Conservation (phyloP, 53 echinoderm and acorn worm species). For the Patiria pectinifera region DNA sequence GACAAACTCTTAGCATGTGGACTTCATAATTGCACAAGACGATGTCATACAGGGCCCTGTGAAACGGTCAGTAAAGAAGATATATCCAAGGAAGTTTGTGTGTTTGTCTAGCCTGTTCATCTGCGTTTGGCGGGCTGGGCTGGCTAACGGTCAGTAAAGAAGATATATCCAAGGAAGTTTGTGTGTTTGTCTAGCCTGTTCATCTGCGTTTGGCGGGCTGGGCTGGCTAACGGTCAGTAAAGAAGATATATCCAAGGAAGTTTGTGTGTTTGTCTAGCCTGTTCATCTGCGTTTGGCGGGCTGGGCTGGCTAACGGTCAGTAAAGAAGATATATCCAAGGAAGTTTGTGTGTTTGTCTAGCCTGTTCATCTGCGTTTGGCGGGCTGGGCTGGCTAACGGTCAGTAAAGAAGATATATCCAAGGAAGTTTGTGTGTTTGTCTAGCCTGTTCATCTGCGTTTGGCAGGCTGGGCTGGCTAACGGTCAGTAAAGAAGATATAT, state of each 20-base stretch:
- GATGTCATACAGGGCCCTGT: slow-evolving; percentile 92
- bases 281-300: too few relatives aligned
- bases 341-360: not conserved
- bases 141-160: not conserved
- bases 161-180: too few relatives aligned
- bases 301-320: not conserved
- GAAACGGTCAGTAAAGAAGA: slow-evolving; percentile 78
- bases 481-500: too few relatives aligned
- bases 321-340: too few relatives aligned
- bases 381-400: not conserved
- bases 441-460: too few relatives aligned
- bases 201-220: too few relatives aligned
- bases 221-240: not conserved
- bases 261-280: not conserved
- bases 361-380: too few relatives aligned
- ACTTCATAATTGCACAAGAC: slow-evolving; percentile 82
- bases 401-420: not conserved
- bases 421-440: not conserved
- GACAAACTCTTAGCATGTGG: slow-evolving; percentile 87
- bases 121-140: too few relatives aligned
- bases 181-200: not conserved
- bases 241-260: too few relatives aligned
- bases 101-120: too few relatives aligned
- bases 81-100: not conserved
- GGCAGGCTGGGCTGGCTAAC: not conserved